Evolutionary conservation across 2,888 invertebrate genomes (phyloP), one percentile per base, ranked within the genome.

Genomic region (Ennomos fuscantarius): DNA sequence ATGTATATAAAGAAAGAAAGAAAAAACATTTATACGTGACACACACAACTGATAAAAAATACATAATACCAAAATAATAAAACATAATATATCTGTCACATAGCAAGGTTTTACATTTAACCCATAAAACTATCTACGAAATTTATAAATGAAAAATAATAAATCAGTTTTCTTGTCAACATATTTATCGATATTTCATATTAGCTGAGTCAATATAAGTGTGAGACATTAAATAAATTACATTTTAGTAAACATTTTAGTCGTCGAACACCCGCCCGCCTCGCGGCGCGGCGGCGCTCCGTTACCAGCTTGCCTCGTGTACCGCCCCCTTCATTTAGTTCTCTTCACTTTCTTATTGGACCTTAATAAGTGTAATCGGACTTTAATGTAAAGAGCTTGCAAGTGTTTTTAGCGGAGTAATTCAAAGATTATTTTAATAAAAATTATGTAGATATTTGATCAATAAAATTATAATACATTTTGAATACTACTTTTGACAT

Each of bases 361-460:
- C 37, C 47, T 42, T 66, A 66, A 66, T 66, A 60, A 47, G 58
- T 54, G 50, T 62, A 62, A 63, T 66, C 57, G 11, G 43, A 8
- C 43, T 35, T 47, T 55, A 51, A 57, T 51, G 51, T 51, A 39
- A 57, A 57, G 51, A 57, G 56, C 57, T 52, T 43, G 48, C 52
- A 57, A 57, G 57, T 57, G 57, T 44, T 57, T 51, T 48, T 12
- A 45, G 15, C 24, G n/a, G 43, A 41, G 13, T 31, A 13, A 53
- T 36, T 47, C 11, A 6, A 24, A 49, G 40, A 8, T 11, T 24
- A n/a, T n/a, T n/a, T n/a, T n/a, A n/a, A n/a, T 8, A 9, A 12
- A 13, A 35, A 35, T n/a, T 37, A 13, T n/a, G n/a, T n/a, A 36
- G 5, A 37, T 11, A 36, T 12, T 9, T n/a, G n/a, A n/a, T n/a